These are phyloP conservation scores for Hydrocynus forskahlii DNA, from an alignment of 2,797 vertebrate genomes.

Conservation along the genomic window DNA sequence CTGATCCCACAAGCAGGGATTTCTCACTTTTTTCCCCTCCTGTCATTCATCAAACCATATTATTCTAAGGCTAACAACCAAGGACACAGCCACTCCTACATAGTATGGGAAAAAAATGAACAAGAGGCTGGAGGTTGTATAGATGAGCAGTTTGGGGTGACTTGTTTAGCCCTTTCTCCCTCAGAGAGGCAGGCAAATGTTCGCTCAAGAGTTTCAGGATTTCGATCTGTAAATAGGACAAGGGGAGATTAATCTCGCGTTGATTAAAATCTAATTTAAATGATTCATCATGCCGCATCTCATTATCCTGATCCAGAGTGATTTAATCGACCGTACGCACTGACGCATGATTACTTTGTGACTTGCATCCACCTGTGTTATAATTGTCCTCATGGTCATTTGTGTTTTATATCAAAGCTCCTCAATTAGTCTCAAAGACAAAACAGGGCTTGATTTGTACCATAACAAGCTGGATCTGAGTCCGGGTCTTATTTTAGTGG, in stretches of 20 bases:
- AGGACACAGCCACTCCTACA: not conserved
- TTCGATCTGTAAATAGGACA: constrained; percentile 41
- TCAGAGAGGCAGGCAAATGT: constrained; percentile 39
- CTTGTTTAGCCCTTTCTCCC: constrained; percentile 32
- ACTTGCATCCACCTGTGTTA: constrained; percentile 33
- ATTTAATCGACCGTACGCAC: constrained; percentile 28
- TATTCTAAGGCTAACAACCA: constrained; percentile 27
- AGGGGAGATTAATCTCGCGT: constrained; percentile 49
- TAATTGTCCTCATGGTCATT: constrained; percentile 20
- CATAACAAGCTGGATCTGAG: too few relatives aligned
- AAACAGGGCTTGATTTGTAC: too few relatives aligned
- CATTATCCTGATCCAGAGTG: constrained; percentile 30
- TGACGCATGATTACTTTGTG: constrained; percentile 40
- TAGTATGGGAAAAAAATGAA: not conserved
- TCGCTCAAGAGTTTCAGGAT: constrained; percentile 34
- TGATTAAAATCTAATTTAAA: constrained; percentile 56
- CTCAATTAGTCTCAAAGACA: not conserved
- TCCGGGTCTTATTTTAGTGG: too few relatives aligned
- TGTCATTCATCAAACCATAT: constrained; percentile 32
- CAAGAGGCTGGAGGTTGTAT: constrained; percentile 9
- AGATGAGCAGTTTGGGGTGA: constrained; percentile 13
- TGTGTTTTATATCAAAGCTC: constrained; percentile 13
- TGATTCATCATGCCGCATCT: constrained; percentile 47
- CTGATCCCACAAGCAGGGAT: constrained; percentile 54
- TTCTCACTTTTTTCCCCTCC: constrained; percentile 53